These are phyloP conservation scores for Agrypnus murinus DNA, from an alignment of 2,888 invertebrate genomes.

Conservation along the genomic window DNA sequence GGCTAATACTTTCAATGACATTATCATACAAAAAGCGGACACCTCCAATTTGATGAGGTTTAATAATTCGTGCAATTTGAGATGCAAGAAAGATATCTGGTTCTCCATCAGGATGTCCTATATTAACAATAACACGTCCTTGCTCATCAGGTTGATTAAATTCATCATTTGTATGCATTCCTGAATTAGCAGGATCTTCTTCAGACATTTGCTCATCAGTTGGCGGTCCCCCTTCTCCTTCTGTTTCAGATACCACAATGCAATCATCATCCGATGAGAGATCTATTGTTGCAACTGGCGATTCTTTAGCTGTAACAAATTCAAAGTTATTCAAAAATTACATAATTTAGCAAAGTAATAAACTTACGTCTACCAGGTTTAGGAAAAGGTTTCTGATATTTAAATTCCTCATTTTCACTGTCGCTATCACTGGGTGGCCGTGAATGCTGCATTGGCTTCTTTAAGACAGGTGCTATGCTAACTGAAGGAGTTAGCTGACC, in stretches of 20 bases:
- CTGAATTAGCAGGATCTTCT: slow-evolving; percentile 93
- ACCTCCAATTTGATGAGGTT: slow-evolving; percentile 91
- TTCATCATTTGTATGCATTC: slow-evolving; percentile 92
- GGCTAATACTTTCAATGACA: slow-evolving; percentile 92
- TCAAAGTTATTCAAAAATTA: not conserved
- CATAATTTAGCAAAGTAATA: slow-evolving; percentile 8
- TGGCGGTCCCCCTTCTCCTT: slow-evolving; percentile 85
- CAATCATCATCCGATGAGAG: slow-evolving; percentile 88
- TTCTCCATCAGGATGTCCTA: slow-evolving; percentile 93
- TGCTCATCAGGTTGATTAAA: slow-evolving; percentile 93
- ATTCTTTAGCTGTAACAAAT: slow-evolving; percentile 65
- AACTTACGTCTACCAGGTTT: slow-evolving; percentile 59
- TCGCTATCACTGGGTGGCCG: slow-evolving; percentile 64
- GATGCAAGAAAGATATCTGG: slow-evolving; percentile 94
- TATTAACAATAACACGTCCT: slow-evolving; percentile 93
- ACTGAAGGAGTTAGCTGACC: slow-evolving; percentile 72
- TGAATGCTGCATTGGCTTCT: slow-evolving; percentile 57
- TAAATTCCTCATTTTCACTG: slow-evolving; percentile 65
- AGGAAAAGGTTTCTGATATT: slow-evolving; percentile 52
- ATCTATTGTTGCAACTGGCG: slow-evolving; percentile 82
- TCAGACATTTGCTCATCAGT: slow-evolving; percentile 81
- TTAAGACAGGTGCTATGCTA: slow-evolving; percentile 72
- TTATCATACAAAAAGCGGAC: slow-evolving; percentile 95
- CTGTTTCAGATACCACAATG: slow-evolving; percentile 89
- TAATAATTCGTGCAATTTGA: slow-evolving; percentile 91